Conservation (phyloP, 2,888 invertebrate species). For the Minunthozetes semirufus region DNA sequence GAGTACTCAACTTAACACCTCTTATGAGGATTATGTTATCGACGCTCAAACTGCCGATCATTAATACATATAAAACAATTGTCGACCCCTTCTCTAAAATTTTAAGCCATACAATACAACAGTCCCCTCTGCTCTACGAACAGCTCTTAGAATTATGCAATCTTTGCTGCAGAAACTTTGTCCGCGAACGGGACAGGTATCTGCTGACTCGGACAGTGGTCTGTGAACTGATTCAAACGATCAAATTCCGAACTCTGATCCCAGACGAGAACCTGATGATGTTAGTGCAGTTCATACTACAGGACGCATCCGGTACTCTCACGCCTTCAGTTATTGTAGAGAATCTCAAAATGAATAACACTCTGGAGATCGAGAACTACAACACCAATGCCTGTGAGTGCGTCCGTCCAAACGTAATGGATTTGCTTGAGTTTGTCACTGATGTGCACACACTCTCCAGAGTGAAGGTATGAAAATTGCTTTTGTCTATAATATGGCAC, state of each 20-base stretch:
- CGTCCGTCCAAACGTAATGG: conserved; percentile 80
- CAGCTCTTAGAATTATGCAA: conserved; percentile 77
- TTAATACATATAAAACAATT: conserved; percentile 72
- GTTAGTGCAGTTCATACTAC: conserved; percentile 61
- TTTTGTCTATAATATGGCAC: not conserved
- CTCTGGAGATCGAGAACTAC: conserved; percentile 42
- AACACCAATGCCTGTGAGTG: conserved; percentile 86
- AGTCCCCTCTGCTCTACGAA: conserved; percentile 64
- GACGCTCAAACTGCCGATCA: conserved; percentile 73
- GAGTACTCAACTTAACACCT: conserved; percentile 57
- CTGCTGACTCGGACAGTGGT: conserved; percentile 83
- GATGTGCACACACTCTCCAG: conserved; percentile 94
- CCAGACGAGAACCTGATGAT: conserved; percentile 90
- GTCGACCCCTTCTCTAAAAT: conserved; percentile 94
- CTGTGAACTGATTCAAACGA: conserved; percentile 86
- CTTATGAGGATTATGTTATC: conserved; percentile 70
- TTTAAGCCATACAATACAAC: conserved; percentile 83
- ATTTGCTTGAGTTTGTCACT: conserved; percentile 87
- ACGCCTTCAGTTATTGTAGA: conserved; percentile 66
- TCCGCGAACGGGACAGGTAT: conserved; percentile 87
- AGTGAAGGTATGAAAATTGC: conserved; percentile 65
- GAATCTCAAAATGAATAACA: conserved; percentile 45
- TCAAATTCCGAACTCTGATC: conserved; percentile 87
- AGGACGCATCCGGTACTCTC: conserved; percentile 81
- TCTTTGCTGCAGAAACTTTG: conserved; percentile 79